Evolutionary conservation across 2,797 vertebrate species (phyloP).

Genomic region (Oreortyx pictus): DNA sequence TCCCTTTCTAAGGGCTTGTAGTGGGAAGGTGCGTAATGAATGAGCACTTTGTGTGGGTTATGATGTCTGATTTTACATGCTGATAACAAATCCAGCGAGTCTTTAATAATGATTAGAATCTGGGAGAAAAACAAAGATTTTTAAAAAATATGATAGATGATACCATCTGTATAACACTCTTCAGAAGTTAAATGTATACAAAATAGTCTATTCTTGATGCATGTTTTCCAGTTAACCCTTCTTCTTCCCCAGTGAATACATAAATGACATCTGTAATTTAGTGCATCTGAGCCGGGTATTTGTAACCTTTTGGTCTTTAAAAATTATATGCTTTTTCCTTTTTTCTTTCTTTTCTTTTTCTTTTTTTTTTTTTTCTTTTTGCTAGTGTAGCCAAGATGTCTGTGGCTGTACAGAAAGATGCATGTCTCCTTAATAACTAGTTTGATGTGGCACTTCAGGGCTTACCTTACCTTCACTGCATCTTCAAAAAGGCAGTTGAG

Average conservation of each 20-base stretch:
- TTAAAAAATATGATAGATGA: not conserved
- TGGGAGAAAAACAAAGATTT: not conserved
- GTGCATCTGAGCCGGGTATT: not conserved
- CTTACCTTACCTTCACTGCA: constrained; percentile 33
- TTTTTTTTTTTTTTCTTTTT: not conserved
- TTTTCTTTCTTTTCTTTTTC: not conserved
- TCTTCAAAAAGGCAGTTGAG: constrained; percentile 38
- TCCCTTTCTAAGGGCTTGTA: not conserved
- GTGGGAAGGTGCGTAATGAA: not conserved
- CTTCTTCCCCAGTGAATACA: not conserved
- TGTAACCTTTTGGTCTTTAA: not conserved
- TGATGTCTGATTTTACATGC: not conserved
- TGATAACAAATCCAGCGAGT: not conserved
- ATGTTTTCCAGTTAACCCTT: not conserved
- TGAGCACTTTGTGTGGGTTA: not conserved
- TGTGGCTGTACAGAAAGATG: constrained; percentile 23
- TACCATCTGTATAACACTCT: not conserved
- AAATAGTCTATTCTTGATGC: not conserved
- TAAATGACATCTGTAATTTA: not conserved
- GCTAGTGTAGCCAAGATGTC: constrained; percentile 40
- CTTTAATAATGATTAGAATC: not conserved
- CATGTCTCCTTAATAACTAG: constrained; percentile 41
- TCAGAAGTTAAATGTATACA: not conserved
- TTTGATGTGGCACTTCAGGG: constrained; percentile 49
- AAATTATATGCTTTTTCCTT: not conserved